Base-by-base conservation (phyloP, 2,797 vertebrate species). In the Pseudopleuronectes americanus region DNA sequence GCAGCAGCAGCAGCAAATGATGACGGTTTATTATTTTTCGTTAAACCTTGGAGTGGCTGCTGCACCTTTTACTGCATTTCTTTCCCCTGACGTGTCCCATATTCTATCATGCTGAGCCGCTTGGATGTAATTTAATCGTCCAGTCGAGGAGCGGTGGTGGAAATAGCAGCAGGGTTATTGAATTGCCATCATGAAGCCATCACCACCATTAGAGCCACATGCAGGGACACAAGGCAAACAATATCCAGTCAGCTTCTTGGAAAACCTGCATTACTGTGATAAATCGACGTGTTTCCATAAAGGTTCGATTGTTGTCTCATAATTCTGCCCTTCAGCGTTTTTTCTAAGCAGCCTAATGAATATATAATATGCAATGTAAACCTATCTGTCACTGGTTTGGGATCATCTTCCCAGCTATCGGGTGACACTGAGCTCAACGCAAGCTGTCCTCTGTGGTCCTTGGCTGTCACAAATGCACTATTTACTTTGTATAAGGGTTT, bases 341-440 rank as follows among this genome's bases (percentile, higher is more conserved):
- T 60, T 38, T 31, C 16, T 38, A 1, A 8, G 14, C 7, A 21
- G 57, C 36, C 51, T 75, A 61, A 84, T 84, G 8, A 80, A 91
- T 89, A 80, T 47, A 76, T 90, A 81, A 88, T 81, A 66, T 79
- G 80, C 43, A 54, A 67, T 77, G 70, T 74, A 26, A 77, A 66
- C 62, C 68, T 76, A 83, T 84, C 76, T 61, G 57, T 74, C 63
- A 52, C 72, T 69, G 62, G 55, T 63, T 67, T 31, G 28, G 80
- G 76, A 76, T 87, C 86, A 72, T 81, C 70, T 83, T 85, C 74
- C 76, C 19, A 3, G 54, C 68, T 80, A 81, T 87, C 86, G 71
- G 74, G 77, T 91, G 67, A 33, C 85, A 74, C 57, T 47, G 64
- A 65, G 24, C 80, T 75, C 76, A 86, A 75, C 68, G 69, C 71